Evolutionary conservation across 2,113 vertebrate species (phyloP).

Genomic region (Chaenocephalus aceratus): DNA sequence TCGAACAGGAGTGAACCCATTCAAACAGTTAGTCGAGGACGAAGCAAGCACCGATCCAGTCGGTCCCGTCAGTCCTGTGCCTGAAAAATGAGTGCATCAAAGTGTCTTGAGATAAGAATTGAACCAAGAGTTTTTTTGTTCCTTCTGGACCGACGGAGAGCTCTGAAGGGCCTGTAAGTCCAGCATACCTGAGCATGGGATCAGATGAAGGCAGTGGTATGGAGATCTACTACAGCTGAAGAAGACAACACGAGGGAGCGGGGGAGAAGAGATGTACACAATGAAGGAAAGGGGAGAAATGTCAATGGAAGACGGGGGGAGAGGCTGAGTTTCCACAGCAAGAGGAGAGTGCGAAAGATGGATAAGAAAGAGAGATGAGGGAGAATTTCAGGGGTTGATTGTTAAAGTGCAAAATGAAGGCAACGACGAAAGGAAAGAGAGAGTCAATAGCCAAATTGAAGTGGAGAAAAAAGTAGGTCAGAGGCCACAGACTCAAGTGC

Average conservation of each 20-base stretch:
- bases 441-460: not conserved
- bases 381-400: not conserved
- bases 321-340: not conserved
- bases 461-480: not conserved
- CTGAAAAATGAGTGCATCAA: not conserved
- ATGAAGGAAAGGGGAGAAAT: conserved; percentile 16
- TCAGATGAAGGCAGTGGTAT: conserved; percentile 63
- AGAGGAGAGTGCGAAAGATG: not conserved
- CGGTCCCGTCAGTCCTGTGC: not conserved
- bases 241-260: conserved; percentile 60
- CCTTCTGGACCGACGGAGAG: not conserved
- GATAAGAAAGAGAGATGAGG: not conserved
- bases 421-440: not conserved
- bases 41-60: not conserved
- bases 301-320: not conserved
- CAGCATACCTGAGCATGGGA: conserved; percentile 60
- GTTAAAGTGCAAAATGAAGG: not conserved
- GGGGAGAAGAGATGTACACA: conserved; percentile 26
- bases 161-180: conserved; percentile 32
- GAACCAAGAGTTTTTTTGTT: not conserved
- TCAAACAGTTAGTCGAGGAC: conserved; percentile 51
- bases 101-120: not conserved
- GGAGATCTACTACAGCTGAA: conserved; percentile 75
- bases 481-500: not conserved
- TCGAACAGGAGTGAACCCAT: conserved; percentile 43